Conservation (phyloP, 2,888 invertebrate genomes). For the Tillus elongatus region DNA sequence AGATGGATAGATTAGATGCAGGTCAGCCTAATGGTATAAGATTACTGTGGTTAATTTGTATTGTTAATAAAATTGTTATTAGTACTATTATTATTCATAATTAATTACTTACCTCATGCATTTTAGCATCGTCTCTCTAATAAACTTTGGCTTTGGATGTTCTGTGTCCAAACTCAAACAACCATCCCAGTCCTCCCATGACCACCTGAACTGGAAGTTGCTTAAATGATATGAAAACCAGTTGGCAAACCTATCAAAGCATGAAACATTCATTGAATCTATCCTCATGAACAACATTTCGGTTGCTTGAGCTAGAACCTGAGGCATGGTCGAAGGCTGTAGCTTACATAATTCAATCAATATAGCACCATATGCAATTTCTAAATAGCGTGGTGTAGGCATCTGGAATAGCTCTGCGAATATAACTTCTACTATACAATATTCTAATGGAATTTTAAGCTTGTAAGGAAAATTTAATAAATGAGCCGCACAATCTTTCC, state of each 20-base stretch:
- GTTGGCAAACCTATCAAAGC: constrained; percentile 91
- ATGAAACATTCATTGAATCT: constrained; percentile 93
- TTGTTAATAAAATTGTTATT: too few relatives aligned
- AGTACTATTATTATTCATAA: too few relatives aligned
- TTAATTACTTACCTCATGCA: constrained; percentile 81
- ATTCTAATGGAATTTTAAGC: constrained; percentile 90
- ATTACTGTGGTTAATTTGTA: too few relatives aligned
- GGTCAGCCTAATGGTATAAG: too few relatives aligned
- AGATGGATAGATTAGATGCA: too few relatives aligned
- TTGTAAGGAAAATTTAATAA: constrained; percentile 87
- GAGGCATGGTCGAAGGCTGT: constrained; percentile 94
- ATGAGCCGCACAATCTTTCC: constrained; percentile 92
- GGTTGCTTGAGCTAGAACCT: constrained; percentile 93
- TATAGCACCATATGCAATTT: constrained; percentile 90
- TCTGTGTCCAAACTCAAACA: constrained; percentile 76
- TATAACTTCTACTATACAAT: constrained; percentile 95
- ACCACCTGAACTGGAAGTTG: constrained; percentile 99
- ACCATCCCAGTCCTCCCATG: constrained; percentile 94
- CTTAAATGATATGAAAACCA: constrained; percentile 99
- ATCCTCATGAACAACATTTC: constrained; percentile 94
- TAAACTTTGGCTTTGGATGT: constrained; percentile 90
- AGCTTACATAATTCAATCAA: constrained; percentile 95
- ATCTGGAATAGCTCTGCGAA: constrained; percentile 90
- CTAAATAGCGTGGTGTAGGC: constrained; percentile 79
- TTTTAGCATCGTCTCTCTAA: constrained; percentile 83